Evolutionary conservation across 1,140 invertebrate genomes (phyloP).

Genomic region (Grapholita molesta): DNA sequence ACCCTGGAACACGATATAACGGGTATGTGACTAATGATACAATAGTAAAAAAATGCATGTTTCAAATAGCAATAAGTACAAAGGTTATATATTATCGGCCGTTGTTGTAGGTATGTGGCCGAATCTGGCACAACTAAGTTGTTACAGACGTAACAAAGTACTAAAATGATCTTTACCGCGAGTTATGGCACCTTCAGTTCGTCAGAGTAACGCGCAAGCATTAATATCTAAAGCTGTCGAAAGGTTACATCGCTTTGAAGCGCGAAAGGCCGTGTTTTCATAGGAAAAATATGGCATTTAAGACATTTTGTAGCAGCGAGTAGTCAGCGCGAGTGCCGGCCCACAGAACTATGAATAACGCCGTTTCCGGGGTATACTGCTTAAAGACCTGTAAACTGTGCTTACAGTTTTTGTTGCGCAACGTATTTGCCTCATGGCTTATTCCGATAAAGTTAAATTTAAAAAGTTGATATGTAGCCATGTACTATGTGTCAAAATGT

Average conservation of each 20-base stretch:
- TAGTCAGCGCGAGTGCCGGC: constrained; percentile 25
- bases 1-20: too few species aligned
- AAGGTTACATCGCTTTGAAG: constrained; percentile 24
- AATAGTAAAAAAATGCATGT: too few species aligned
- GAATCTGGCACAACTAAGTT: not conserved
- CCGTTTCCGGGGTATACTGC: constrained; percentile 28
- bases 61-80: too few species aligned
- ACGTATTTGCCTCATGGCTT: constrained; percentile 21
- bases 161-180: not conserved
- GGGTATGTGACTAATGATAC: too few species aligned
- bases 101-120: not conserved
- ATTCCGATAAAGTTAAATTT: not conserved
- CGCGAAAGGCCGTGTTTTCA: not conserved
- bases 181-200: not conserved
- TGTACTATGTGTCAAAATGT: too few species aligned
- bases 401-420: constrained; percentile 37
- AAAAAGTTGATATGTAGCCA: too few species aligned
- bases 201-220: constrained; percentile 5
- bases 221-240: constrained; percentile 16
- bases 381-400: constrained; percentile 24
- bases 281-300: not conserved
- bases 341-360: constrained; percentile 31
- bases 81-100: not conserved
- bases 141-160: not conserved
- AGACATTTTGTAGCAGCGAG: not conserved